Evolutionary conservation across 2,113 vertebrate species (phyloP).

Genomic region (Pterocles burchelli): DNA sequence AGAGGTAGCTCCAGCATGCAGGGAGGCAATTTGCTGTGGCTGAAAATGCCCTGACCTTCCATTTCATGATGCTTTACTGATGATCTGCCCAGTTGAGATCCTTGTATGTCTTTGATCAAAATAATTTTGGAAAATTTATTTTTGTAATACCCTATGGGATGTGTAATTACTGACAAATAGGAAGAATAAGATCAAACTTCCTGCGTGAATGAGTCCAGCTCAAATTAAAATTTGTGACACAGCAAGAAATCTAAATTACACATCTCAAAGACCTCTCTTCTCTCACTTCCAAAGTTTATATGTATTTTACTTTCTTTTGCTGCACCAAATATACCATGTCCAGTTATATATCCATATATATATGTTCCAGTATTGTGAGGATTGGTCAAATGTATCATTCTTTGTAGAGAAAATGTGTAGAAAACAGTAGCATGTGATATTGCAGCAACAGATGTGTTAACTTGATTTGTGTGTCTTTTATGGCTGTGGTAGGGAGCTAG

Average conservation of each 20-base stretch:
- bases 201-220: neutral
- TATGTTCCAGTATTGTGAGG: neutral
- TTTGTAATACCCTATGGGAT: neutral
- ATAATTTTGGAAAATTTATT: neutral
- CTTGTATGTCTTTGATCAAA: neutral
- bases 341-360: neutral
- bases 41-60: neutral
- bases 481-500: neutral
- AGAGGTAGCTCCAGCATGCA: neutral
- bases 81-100: neutral
- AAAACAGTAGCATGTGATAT: neutral
- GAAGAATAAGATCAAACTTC: neutral
- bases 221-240: neutral
- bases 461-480: neutral
- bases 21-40: neutral
- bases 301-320: neutral
- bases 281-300: neutral
- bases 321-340: neutral
- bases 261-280: neutral
- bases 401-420: neutral
- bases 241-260: neutral
- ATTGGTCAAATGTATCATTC: neutral
- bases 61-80: neutral
- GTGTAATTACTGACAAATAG: neutral
- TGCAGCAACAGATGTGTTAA: neutral